Conservation (phyloP, 2,113 vertebrate genomes). For the Hucho hucho region DNA sequence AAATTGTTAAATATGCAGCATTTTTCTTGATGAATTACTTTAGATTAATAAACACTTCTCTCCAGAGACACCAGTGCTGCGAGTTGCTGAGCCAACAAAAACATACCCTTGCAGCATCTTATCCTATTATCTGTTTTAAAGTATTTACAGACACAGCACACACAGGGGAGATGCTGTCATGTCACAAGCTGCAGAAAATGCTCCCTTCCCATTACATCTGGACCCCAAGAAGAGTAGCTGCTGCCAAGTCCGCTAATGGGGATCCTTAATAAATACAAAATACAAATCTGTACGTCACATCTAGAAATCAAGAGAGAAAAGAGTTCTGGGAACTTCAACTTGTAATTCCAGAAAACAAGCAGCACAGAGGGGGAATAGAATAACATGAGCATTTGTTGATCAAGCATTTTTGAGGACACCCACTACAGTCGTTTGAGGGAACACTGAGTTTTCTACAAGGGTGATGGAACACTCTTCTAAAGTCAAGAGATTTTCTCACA, state of each 20-base stretch:
- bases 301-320: conserved; percentile 12
- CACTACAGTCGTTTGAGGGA: conserved; percentile 14
- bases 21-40: conserved; percentile 43
- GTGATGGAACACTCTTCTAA: too few species aligned
- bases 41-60: conserved; percentile 45
- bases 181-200: background rate
- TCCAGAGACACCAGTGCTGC: conserved; percentile 13
- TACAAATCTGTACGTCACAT: conserved; percentile 12
- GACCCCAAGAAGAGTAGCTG: too few species aligned
- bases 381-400: background rate
- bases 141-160: conserved; percentile 9
- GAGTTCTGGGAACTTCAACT: background rate
- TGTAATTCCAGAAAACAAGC: background rate
- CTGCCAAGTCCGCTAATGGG: too few species aligned
- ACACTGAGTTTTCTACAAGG: background rate
- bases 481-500: too few species aligned
- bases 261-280: too few species aligned
- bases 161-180: background rate
- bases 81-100: conserved; percentile 13
- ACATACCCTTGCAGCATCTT: conserved; percentile 11
- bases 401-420: conserved; percentile 4
- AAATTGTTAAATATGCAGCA: conserved; percentile 43
- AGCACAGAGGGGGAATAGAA: background rate
- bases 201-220: background rate
- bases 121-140: conserved; percentile 22